Evolutionary conservation across 2,888 invertebrate species (phyloP).

Genomic region (Orthonevra nobilis): DNA sequence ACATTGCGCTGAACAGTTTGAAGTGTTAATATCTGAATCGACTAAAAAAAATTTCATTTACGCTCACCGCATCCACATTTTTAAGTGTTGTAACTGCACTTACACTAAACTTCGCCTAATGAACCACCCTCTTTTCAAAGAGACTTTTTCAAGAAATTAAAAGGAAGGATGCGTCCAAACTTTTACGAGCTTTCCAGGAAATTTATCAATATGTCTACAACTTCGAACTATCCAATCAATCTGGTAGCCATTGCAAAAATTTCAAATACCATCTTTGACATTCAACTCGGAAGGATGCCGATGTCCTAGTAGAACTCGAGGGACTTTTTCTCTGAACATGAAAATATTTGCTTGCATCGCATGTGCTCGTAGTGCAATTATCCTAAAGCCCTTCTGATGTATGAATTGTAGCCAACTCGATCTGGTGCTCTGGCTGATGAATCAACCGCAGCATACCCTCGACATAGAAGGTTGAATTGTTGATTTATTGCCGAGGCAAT

Average conservation of each 20-base stretch:
- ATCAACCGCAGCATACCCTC: too few relatives aligned
- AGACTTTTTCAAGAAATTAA: too few relatives aligned
- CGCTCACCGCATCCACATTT: too few relatives aligned
- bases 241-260: not conserved
- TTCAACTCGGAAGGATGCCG: not conserved
- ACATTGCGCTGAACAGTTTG: too few relatives aligned
- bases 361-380: conserved; percentile 21
- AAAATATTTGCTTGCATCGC: conserved; percentile 1
- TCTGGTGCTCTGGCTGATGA: not conserved
- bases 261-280: too few relatives aligned
- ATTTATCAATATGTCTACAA: not conserved
- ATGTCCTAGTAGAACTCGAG: too few relatives aligned
- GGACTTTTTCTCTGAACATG: conserved; percentile 8
- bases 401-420: not conserved
- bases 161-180: too few relatives aligned
- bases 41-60: too few relatives aligned
- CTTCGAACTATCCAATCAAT: conserved; percentile 1
- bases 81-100: too few relatives aligned
- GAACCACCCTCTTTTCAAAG: too few relatives aligned
- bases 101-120: too few relatives aligned
- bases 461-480: conserved; percentile 37
- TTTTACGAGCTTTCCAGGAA: not conserved
- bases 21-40: too few relatives aligned
- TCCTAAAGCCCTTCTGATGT: conserved; percentile 12
- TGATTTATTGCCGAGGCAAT: conserved; percentile 36